Conservation (phyloP, 2,113 vertebrate species). For the Brachionichthys hirsutus region DNA sequence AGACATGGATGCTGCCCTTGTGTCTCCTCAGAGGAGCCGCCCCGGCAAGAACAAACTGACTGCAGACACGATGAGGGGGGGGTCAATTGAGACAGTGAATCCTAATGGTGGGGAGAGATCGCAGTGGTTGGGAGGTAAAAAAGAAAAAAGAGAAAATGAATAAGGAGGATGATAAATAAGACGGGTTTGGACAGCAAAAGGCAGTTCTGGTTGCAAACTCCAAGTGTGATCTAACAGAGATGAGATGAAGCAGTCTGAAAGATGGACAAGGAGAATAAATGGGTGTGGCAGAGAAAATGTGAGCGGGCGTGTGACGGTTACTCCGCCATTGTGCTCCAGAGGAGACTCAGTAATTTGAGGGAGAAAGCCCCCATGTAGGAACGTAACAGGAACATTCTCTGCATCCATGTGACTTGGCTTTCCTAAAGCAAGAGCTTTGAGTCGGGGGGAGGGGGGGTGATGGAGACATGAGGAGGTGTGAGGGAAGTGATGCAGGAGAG, state of each 20-base stretch:
- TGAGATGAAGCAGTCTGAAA: neutral
- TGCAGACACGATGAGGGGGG: constrained; percentile 11
- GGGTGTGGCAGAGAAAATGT: constrained; percentile 14
- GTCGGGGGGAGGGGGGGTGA: neutral
- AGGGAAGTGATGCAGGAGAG: constrained; percentile 17
- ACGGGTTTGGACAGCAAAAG: constrained; percentile 1
- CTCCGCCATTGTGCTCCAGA: constrained; percentile 15
- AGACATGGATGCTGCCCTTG: constrained; percentile 2
- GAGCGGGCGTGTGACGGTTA: constrained; percentile 6
- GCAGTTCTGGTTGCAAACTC: constrained; percentile 8
- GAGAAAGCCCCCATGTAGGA: constrained; percentile 5
- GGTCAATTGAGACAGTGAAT: neutral
- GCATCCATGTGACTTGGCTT: constrained; percentile 54
- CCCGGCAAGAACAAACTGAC: constrained; percentile 19
- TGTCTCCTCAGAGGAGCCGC: constrained; percentile 6
- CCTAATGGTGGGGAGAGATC: neutral
- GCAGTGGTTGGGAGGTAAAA: constrained; percentile 1
- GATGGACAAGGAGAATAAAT: constrained; percentile 7
- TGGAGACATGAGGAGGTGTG: neutral
- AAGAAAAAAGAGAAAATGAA: neutral
- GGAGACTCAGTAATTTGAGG: constrained; percentile 33
- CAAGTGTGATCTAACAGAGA: constrained; percentile 18
- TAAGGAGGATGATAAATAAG: neutral
- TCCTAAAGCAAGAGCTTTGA: constrained; percentile 2
- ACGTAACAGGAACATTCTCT: constrained; percentile 7